phyloP scores from a whole-genome alignment of 1,140 invertebrate genomes.

The Batillaria attramentaria region DNA sequence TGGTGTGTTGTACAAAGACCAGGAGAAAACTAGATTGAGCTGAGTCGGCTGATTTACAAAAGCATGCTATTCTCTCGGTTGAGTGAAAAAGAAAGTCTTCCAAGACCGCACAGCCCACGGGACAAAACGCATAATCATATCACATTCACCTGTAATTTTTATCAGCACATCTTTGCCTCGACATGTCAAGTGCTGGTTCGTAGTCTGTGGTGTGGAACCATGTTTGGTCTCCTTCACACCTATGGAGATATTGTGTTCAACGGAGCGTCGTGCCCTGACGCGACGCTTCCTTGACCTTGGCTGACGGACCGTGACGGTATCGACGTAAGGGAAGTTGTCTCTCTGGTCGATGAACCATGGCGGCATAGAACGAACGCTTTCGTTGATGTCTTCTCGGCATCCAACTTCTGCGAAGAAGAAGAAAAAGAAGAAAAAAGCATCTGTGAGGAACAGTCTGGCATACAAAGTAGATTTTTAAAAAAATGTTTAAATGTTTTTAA shows the following conservation, averaged over 20 bases:
- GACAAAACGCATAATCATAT: neutral
- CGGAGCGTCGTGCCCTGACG: neutral
- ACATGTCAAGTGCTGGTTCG: no score
- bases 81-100: neutral
- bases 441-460: neutral
- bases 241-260: no score
- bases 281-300: neutral
- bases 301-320: neutral
- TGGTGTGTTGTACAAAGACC: neutral
- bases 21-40: neutral
- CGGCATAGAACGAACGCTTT: no score
- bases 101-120: neutral
- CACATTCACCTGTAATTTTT: neutral
- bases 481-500: no score
- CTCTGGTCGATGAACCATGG: neutral
- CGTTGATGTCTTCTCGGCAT: neutral
- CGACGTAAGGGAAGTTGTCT: slow-evolving; percentile 17
- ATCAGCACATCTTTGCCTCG: neutral
- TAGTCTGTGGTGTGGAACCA: neutral
- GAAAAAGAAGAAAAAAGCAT: neutral
- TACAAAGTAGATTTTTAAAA: no score
- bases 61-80: neutral
- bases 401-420: slow-evolving; percentile 6
- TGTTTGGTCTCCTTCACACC: neutral
- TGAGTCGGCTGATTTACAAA: neutral